phyloP scores from a whole-genome alignment of 1,140 invertebrate genomes.

The Marisa cornuarietis region DNA sequence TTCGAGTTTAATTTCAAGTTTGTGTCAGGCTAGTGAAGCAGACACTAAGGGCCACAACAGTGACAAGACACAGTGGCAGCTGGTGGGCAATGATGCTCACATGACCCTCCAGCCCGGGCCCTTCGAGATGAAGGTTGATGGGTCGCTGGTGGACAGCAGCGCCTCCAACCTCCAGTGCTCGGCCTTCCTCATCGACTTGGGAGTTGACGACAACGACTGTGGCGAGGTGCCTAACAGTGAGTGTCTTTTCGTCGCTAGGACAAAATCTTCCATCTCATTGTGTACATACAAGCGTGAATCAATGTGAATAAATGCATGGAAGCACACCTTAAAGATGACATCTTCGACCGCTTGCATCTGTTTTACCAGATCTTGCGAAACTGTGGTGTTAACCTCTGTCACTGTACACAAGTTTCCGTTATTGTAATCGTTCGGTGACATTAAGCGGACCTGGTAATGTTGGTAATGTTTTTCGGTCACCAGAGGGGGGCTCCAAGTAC shows the following conservation, averaged over 20 bases:
- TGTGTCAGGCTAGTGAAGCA: not conserved
- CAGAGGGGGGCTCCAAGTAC: conserved; percentile 46
- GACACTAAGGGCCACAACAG: not conserved
- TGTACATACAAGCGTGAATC: too few relatives aligned
- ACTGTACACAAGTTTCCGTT: too few relatives aligned
- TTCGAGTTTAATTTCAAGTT: too few relatives aligned
- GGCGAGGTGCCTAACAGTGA: conserved; percentile 13
- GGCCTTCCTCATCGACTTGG: conserved; percentile 22
- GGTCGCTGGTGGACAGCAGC: not conserved
- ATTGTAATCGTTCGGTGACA: too few relatives aligned
- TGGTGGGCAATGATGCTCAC: not conserved
- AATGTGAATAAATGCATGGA: too few relatives aligned
- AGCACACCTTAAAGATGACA: too few relatives aligned
- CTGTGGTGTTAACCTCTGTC: too few relatives aligned
- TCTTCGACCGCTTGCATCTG: too few relatives aligned
- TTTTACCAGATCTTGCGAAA: too few relatives aligned
- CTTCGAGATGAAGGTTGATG: not conserved
- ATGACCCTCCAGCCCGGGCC: not conserved
- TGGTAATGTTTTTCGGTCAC: not conserved
- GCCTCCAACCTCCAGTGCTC: not conserved
- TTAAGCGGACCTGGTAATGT: too few relatives aligned
- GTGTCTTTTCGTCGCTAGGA: not conserved
- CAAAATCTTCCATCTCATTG: too few relatives aligned
- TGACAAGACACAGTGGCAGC: not conserved
- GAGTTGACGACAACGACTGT: conserved; percentile 15